Conservation (phyloP, 1,140 invertebrate genomes). For the Zaprionus tsacasi region DNA sequence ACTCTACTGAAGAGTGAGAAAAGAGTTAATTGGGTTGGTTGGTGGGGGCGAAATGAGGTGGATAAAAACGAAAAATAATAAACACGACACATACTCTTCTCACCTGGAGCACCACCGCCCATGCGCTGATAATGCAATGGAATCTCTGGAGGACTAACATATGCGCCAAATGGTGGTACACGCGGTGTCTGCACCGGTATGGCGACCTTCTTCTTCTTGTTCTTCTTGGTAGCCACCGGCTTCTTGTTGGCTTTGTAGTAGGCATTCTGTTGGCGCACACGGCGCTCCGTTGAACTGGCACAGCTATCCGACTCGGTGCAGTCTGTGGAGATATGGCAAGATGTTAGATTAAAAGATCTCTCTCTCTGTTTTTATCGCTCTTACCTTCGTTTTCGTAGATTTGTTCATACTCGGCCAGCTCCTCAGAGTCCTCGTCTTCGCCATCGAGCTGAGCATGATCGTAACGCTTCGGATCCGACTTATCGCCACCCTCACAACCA, state of each 20-base stretch:
- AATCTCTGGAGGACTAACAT: slow-evolving; percentile 83
- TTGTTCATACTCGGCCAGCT: slow-evolving; percentile 83
- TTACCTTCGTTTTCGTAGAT: slow-evolving; percentile 85
- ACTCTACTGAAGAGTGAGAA: not conserved
- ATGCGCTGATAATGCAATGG: slow-evolving; percentile 82
- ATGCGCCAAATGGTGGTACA: slow-evolving; percentile 89
- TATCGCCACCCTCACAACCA: slow-evolving; percentile 57
- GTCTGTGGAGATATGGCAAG: slow-evolving; percentile 84
- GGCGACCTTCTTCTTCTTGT: slow-evolving; percentile 90
- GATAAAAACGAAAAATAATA: slow-evolving; percentile 64
- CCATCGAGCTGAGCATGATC: slow-evolving; percentile 91
- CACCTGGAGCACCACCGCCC: slow-evolving; percentile 67
- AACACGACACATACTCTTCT: slow-evolving; percentile 84
- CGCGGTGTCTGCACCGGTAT: slow-evolving; percentile 94
- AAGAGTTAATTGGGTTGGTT: not conserved
- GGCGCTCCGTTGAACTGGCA: slow-evolving; percentile 87
- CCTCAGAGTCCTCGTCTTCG: slow-evolving; percentile 88
- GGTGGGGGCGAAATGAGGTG: not conserved
- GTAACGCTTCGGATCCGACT: slow-evolving; percentile 76
- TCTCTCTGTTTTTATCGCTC: not conserved
- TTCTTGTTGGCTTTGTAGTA: slow-evolving; percentile 89
- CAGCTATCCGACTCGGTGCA: slow-evolving; percentile 95
- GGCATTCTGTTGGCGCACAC: slow-evolving; percentile 87
- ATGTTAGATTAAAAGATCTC: slow-evolving; percentile 81
- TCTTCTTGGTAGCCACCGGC: slow-evolving; percentile 90